Conservation (phyloP, 2,797 vertebrate genomes). For the Hydrolagus colliei region DNA sequence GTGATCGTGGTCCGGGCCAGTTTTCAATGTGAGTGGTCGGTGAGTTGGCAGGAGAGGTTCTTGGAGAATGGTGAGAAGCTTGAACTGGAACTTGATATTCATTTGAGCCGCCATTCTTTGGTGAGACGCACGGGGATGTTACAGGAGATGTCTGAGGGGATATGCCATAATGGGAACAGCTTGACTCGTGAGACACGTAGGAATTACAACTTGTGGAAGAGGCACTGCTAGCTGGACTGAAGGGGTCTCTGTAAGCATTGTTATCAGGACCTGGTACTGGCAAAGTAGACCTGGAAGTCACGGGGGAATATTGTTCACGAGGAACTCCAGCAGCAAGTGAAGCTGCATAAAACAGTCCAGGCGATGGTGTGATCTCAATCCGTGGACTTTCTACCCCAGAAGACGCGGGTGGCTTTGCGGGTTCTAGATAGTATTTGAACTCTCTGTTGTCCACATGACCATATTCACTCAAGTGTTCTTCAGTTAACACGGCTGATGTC, state of each 20-base stretch:
- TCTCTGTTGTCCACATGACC: conserved; percentile 74
- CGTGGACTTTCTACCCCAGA: conserved; percentile 78
- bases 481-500: conserved; percentile 58
- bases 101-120: conserved; percentile 72
- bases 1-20: conserved; percentile 74
- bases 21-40: conserved; percentile 79
- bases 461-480: conserved; percentile 69
- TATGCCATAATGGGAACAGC: conserved; percentile 27
- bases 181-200: conserved; percentile 25
- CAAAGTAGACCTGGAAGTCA: conserved; percentile 81
- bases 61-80: conserved; percentile 84
- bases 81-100: conserved; percentile 63
- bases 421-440: conserved; percentile 70
- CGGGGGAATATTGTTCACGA: conserved; percentile 67
- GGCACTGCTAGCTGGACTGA: conserved; percentile 96
- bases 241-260: conserved; percentile 79
- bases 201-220: conserved; percentile 97
- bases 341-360: conserved; percentile 81
- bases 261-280: conserved; percentile 83
- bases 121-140: conserved; percentile 94
- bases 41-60: conserved; percentile 92
- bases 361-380: conserved; percentile 94
- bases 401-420: conserved; percentile 61
- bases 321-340: conserved; percentile 69
- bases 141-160: conserved; percentile 81